These are phyloP conservation scores for Rotaria macrura DNA, from an alignment of 2,888 invertebrate species.

Conservation along the genomic window DNA sequence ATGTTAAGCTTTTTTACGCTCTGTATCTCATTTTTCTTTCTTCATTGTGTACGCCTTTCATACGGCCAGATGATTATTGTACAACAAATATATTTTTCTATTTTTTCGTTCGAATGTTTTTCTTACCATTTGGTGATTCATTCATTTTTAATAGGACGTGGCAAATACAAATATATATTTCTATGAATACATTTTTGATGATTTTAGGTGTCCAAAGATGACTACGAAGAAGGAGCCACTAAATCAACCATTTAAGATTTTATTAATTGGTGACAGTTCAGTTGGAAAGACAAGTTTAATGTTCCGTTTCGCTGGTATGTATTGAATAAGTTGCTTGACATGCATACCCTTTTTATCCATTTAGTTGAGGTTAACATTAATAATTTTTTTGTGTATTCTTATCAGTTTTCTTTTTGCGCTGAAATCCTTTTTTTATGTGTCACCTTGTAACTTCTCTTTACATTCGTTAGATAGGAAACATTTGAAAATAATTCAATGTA, in stretches of 20 bases:
- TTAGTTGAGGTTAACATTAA: too few relatives aligned
- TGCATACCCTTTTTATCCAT: too few relatives aligned
- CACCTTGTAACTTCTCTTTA: too few relatives aligned
- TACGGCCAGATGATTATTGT: neutral
- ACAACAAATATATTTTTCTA: neutral
- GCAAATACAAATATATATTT: neutral
- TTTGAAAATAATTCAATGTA: too few relatives aligned
- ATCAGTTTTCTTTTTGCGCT: too few relatives aligned
- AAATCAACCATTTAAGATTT: constrained; percentile 56
- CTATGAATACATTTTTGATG: neutral
- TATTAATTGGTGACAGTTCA: constrained; percentile 55
- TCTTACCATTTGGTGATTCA: neutral
- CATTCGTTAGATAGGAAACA: too few relatives aligned
- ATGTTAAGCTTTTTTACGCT: neutral
- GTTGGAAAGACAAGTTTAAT: constrained; percentile 56
- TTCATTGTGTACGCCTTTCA: neutral
- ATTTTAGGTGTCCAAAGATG: neutral
- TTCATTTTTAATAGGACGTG: neutral
- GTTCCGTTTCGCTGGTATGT: constrained; percentile 57
- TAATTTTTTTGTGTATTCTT: too few relatives aligned
- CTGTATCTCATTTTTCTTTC: neutral
- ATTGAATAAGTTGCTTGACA: neutral
- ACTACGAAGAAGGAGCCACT: too few relatives aligned
- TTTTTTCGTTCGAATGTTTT: neutral
- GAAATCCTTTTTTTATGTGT: too few relatives aligned